A percentile compares a stretch with the other conserved stretches of the same genome.
Conservation (phyloP, 2,888 invertebrate species). For the Phasia obesa region DNA sequence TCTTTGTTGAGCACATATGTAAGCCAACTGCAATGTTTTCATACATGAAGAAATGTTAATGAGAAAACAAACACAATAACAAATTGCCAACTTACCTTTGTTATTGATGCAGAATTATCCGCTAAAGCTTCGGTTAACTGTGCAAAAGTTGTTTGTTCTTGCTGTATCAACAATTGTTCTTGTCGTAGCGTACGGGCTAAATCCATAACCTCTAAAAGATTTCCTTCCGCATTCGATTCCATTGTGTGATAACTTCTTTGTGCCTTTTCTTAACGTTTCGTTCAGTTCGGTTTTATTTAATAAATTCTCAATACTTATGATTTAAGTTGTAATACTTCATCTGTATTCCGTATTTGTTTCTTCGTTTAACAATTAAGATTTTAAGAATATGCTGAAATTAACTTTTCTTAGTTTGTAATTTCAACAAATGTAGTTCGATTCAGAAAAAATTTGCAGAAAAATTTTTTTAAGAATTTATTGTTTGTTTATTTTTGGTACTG, state of each 20-base stretch:
- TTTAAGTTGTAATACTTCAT: too few species aligned
- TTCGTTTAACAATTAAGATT: too few species aligned
- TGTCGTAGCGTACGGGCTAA: slow-evolving; percentile 82
- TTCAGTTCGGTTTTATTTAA: slow-evolving; percentile 38
- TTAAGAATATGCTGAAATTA: too few species aligned
- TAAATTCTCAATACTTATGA: neutral
- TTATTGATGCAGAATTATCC: slow-evolving; percentile 84
- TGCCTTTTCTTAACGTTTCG: too few species aligned
- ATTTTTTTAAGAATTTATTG: too few species aligned
- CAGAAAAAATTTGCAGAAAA: too few species aligned
- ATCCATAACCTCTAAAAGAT: slow-evolving; percentile 82
- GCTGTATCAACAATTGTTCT: slow-evolving; percentile 93
- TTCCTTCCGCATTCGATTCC: slow-evolving; percentile 81
- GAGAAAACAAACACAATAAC: neutral
- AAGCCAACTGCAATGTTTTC: slow-evolving; percentile 86
- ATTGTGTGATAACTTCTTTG: slow-evolving; percentile 71
- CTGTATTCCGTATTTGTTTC: too few species aligned
- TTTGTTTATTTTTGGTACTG: too few species aligned
- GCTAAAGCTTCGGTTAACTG: slow-evolving; percentile 89
- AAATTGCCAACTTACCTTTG: slow-evolving; percentile 78
- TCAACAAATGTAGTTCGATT: neutral
- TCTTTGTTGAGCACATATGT: slow-evolving; percentile 94
- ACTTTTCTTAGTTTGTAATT: neutral
- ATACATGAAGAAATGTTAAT: slow-evolving; percentile 5
- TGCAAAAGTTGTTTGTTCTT: slow-evolving; percentile 92